A percentile compares a stretch with the other conserved stretches of the same genome.
phyloP scores from a whole-genome alignment of 2,888 invertebrate genomes.

The Temnothorax unifasciatus region DNA sequence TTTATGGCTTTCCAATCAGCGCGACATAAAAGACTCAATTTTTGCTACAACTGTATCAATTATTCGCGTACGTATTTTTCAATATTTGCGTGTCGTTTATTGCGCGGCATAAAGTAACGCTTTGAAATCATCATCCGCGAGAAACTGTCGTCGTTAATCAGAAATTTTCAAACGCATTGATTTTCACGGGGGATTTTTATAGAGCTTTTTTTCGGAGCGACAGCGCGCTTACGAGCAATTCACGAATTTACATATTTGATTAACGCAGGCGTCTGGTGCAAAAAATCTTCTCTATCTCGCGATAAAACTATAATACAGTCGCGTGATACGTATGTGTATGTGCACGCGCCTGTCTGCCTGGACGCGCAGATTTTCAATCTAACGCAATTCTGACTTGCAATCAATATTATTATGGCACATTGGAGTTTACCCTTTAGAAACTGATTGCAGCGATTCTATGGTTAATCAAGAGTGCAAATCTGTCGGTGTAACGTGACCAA shows the following conservation, averaged over 20 bases:
- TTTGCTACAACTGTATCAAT: constrained; percentile 25
- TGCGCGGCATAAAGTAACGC: constrained; percentile 12
- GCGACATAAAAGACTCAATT: constrained; percentile 20
- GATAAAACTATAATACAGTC: constrained; percentile 40
- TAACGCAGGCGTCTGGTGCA: constrained; percentile 35
- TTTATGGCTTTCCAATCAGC: constrained; percentile 24
- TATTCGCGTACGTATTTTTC: constrained; percentile 34
- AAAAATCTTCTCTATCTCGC: constrained; percentile 10
- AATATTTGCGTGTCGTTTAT: constrained; percentile 37
- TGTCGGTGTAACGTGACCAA: constrained; percentile 13
- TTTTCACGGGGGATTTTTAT: constrained; percentile 44
- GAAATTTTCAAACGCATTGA: constrained; percentile 41
- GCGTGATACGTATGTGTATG: not conserved
- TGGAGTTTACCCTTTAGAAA: constrained; percentile 35
- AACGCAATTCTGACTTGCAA: constrained; percentile 51
- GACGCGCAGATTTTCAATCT: constrained; percentile 43
- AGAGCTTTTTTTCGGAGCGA: constrained; percentile 8
- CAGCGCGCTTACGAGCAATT: constrained; percentile 47
- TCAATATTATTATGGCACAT: constrained; percentile 48
- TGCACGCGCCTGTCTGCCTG: not conserved
- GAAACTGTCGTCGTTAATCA: constrained; percentile 42
- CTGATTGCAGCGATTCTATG: constrained; percentile 44
- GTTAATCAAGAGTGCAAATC: constrained; percentile 50
- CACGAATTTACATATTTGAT: constrained; percentile 50
- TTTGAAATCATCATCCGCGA: constrained; percentile 36